A percentile compares a stretch with the other conserved stretches of the same genome.
Evolutionary conservation across 2,797 vertebrate species (phyloP).

Genomic region (Spatula clypeata): DNA sequence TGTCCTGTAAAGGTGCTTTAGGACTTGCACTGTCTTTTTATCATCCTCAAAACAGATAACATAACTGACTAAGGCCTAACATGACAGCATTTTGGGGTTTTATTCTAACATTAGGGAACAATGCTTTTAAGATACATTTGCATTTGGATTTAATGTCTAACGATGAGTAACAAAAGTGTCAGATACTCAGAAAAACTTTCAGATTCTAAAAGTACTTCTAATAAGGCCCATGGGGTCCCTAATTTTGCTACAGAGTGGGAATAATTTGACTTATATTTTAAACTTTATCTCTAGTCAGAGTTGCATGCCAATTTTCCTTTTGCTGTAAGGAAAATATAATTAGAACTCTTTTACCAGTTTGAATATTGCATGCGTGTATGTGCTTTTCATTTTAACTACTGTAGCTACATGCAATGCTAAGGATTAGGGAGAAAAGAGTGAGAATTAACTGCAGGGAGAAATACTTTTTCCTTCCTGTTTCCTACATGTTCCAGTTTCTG

Average conservation of each 20-base stretch:
- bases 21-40: neutral
- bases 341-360: neutral
- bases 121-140: conserved; percentile 15
- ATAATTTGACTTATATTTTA: conserved; percentile 48
- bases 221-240: conserved; percentile 24
- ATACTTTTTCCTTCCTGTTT: neutral
- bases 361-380: neutral
- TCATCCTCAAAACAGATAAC: neutral
- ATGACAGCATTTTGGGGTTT: conserved; percentile 26
- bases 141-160: conserved; percentile 25
- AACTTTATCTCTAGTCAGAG: neutral
- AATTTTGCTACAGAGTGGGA: conserved; percentile 45
- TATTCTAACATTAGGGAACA: conserved; percentile 24
- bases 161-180: conserved; percentile 3
- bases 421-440: neutral
- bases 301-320: neutral
- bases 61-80: conserved; percentile 1
- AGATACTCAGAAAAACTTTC: conserved; percentile 19
- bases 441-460: neutral
- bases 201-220: conserved; percentile 8
- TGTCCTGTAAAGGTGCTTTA: conserved; percentile 15
- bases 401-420: neutral
- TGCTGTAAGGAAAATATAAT: neutral
- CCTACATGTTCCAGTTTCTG: neutral
- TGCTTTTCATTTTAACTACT: conserved; percentile 14